Percentiles rank a stretch among this genome's conserved stretches.
Conservation (phyloP, 2,797 vertebrate genomes). For the Hippoglossus hippoglossus region DNA sequence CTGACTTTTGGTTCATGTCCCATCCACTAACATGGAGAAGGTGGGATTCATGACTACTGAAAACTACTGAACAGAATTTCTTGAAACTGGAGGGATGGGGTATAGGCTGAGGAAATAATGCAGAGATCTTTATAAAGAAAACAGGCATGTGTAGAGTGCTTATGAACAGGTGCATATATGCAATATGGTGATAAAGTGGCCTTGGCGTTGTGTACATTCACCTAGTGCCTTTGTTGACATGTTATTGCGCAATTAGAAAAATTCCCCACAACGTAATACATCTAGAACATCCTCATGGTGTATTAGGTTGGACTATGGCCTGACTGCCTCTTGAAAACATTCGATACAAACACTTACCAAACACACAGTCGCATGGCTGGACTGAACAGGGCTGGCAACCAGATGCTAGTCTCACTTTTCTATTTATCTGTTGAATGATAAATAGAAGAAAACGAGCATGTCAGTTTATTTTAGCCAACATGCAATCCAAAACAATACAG, state of each 20-base stretch:
- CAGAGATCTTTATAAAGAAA: too few relatives aligned
- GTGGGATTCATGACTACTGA: too few relatives aligned
- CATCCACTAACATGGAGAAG: too few relatives aligned
- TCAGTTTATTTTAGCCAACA: slow-evolving; percentile 68
- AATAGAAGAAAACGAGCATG: slow-evolving; percentile 61
- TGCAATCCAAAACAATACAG: slow-evolving; percentile 62
- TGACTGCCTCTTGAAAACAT: neutral
- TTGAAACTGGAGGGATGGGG: too few relatives aligned
- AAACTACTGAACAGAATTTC: too few relatives aligned
- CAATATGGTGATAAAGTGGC: too few relatives aligned
- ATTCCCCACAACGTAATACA: neutral
- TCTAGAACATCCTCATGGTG: neutral
- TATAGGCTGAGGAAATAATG: too few relatives aligned
- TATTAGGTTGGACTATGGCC: neutral
- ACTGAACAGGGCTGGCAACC: neutral
- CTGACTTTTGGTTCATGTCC: too few relatives aligned
- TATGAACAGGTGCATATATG: too few relatives aligned
- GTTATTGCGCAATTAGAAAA: neutral
- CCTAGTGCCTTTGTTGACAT: too few relatives aligned
- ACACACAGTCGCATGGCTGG: slow-evolving; percentile 19
- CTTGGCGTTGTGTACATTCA: too few relatives aligned
- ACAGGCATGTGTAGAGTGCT: too few relatives aligned
- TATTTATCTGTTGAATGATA: slow-evolving; percentile 63
- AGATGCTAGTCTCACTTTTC: slow-evolving; percentile 46
- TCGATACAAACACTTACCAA: slow-evolving; percentile 12